Base-by-base conservation (phyloP, 2,113 vertebrate genomes). In the Ranitomeya variabilis region DNA sequence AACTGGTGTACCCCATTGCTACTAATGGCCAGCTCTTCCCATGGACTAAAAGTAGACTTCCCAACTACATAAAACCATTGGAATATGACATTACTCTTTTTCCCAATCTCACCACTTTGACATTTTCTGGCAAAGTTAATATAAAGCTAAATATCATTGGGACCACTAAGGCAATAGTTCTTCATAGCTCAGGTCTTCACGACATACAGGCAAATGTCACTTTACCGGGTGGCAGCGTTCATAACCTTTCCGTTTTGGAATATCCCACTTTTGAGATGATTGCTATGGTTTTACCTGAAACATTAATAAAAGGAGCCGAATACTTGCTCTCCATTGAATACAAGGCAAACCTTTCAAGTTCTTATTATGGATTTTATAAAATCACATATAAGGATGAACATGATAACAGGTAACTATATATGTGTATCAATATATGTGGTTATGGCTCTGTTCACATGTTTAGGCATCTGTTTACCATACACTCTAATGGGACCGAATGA, bases 311-410 rank as follows among this genome's bases (percentile, higher is more conserved):
- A 87, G 96, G 95, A 57, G 94, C 95, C 60, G 91, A 89, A 79
- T 98, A 96, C 18, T 93, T 95, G 74, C 69, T 99, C 88, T 94
- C 92, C 82, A 91, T 99, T 85, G 92, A 95, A 10, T 99, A 96
- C 93, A 94, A 91, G 0, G 95, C 97, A 76, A 94, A 94, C 86
- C 94, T 99, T 54, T 98, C 98, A 79, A 93, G 93, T 85, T 95
- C 93, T 57, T 99, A 96, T 59, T 95, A 94, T 54, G 98, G 97
- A 19, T 97, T 99, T 94, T 99, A 99, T 92, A 97, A 95, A 92
- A 94, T 97, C 92, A 96, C 96, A n/a, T 97, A 98, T 91, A 93
- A 57, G 54, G 94, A 97, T 91, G 93, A 94, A 91, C 90, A 45
- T 88, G 93, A 94, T 85, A 91, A 90, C 71, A 97, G 94, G 95